These are phyloP conservation scores for Cnemophilus loriae DNA, from an alignment of 2,113 vertebrate species.

Conservation along the genomic window DNA sequence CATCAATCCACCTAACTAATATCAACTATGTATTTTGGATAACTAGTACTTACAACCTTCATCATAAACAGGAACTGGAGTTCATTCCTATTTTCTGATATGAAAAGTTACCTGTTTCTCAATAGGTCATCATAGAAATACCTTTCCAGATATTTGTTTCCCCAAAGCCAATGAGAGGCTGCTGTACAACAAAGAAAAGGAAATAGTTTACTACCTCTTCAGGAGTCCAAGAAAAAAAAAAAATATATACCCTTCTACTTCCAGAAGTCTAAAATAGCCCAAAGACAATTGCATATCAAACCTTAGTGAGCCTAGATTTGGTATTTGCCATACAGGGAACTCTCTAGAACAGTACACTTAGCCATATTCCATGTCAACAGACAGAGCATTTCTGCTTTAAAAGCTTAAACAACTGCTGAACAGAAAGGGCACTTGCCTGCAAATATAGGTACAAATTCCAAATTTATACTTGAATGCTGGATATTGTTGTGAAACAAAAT, in stretches of 20 bases:
- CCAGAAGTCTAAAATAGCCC: conserved; percentile 14
- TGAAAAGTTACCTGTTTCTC: background rate
- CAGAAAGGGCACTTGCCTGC: conserved; percentile 17
- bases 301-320: background rate
- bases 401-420: conserved; percentile 28
- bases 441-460: background rate
- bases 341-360: background rate
- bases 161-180: background rate
- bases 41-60: background rate
- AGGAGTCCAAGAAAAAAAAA: background rate
- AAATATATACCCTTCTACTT: background rate
- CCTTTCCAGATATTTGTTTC: background rate
- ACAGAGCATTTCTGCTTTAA: conserved; percentile 19
- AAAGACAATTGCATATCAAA: background rate
- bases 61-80: background rate
- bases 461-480: background rate
- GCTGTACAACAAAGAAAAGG: background rate
- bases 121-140: background rate
- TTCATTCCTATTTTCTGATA: background rate
- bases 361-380: background rate
- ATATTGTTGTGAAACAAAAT: background rate
- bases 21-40: background rate
- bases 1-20: background rate
- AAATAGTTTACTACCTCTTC: background rate
- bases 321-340: background rate